Evolutionary conservation across 2,797 vertebrate species (phyloP).

Genomic region (Psittacula echo): DNA sequence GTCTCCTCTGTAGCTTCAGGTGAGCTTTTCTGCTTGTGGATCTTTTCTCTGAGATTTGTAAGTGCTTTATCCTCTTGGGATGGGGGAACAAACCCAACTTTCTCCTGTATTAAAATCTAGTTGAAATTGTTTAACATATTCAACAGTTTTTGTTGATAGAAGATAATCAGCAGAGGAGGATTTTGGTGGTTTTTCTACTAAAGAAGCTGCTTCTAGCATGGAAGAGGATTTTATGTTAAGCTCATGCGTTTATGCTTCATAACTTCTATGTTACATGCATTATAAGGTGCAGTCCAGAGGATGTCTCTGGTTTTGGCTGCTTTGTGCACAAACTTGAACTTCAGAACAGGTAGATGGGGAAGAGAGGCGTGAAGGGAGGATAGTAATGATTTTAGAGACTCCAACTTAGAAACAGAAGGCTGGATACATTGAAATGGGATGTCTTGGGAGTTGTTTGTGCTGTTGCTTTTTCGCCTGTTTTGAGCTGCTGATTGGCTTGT

Average conservation of each 20-base stretch:
- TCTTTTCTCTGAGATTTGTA: background rate
- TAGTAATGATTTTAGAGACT: background rate
- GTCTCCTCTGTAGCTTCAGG: background rate
- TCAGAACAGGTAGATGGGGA: background rate
- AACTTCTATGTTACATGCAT: rapidly evolving
- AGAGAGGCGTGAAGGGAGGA: background rate
- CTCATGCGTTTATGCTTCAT: background rate
- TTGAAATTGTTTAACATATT: background rate
- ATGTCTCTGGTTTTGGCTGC: background rate
- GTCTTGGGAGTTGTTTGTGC: background rate
- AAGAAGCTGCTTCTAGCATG: background rate
- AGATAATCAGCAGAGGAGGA: background rate
- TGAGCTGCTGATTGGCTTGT: background rate
- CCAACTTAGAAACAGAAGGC: background rate
- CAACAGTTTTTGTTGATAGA: background rate
- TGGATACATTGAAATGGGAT: background rate
- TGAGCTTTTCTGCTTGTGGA: background rate
- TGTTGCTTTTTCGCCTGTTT: background rate
- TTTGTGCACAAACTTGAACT: background rate
- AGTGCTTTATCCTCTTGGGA: background rate
- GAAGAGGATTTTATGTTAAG: background rate
- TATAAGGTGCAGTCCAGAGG: background rate
- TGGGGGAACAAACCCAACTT: rapidly evolving
- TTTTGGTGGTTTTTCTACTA: background rate
- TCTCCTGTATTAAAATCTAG: background rate